phyloP scores from a whole-genome alignment of 2,113 vertebrate species.

The Caracal caracal region DNA sequence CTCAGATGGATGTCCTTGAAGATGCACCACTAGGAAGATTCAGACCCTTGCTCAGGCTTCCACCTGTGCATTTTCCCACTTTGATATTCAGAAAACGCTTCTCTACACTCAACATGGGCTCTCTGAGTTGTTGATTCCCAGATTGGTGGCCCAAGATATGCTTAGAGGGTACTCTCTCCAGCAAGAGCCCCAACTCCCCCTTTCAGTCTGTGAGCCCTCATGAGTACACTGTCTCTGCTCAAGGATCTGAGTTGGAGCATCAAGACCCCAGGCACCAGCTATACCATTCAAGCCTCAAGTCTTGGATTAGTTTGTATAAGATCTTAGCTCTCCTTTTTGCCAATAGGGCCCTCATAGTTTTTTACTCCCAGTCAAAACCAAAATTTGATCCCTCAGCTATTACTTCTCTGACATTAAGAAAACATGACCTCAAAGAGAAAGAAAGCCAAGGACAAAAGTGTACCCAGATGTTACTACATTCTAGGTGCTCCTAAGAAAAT shows the following conservation, averaged over 20 bases:
- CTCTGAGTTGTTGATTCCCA: background rate
- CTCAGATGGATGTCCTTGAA: background rate
- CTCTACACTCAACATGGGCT: background rate
- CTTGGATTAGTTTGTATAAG: background rate
- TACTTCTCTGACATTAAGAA: background rate
- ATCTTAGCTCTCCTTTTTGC: background rate
- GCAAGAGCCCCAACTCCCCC: background rate
- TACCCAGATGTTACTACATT: background rate
- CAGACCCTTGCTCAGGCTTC: too few relatives aligned
- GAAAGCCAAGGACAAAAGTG: background rate
- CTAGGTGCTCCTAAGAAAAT: background rate
- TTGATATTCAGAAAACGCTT: background rate
- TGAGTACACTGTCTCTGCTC: background rate
- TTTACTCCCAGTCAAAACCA: background rate
- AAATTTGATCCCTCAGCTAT: background rate
- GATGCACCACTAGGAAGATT: background rate
- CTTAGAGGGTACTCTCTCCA: background rate
- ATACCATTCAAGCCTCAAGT: background rate
- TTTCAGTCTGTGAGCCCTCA: background rate
- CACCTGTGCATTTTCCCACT: background rate
- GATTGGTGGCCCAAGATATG: too few relatives aligned
- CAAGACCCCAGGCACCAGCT: background rate
- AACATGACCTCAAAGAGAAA: background rate
- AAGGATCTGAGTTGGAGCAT: background rate
- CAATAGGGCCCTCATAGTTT: background rate